Evolutionary conservation across 2,113 vertebrate species (phyloP), one percentile per base, ranked within the genome.

Genomic region (Callipepla californica): DNA sequence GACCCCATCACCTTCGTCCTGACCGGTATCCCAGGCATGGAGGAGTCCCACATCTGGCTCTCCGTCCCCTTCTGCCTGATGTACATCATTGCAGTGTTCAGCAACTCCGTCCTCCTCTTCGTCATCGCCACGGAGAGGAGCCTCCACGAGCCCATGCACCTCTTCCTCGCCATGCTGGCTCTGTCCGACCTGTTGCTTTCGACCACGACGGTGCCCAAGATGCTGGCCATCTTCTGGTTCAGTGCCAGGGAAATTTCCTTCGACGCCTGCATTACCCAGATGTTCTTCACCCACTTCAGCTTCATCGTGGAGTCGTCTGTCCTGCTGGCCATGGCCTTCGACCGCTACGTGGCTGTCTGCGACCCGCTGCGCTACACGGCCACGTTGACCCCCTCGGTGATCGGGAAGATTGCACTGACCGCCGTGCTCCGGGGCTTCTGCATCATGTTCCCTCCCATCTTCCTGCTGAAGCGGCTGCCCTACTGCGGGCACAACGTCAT

Each of bases 271-370:
- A 0, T 98, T 7, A 95, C 93, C 1, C 97, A 98, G 94, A 98
- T 98, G 96, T 97, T 97, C 91, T 96, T 97, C 73, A 97, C 97
- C 11, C 97, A 97, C 10, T 97, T 97, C 94, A 96, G 94, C 77
- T 97, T 97, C 91, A 97, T 95, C 0, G 81, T 95, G 8, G 97
- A 98, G 8, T 97, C 97, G 2, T 96, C 96, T 0, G 95, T 97
- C 2, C 87, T 98, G 47, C 77, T 97, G 87, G 97, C 97, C 6
- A 98, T 98, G 97, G 97, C 97, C 1, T 94, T 97, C 0, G 97
- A 97, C 88, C 87, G 96, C 0, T 98, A 97, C 9, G 82, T 97
- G 48, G 97, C 97, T 4, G 77, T 97, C 50, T 97, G 97, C 0
- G 63, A 94, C 42, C 97, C 97, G 0, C 87, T 98, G 89, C 94